A percentile compares a stretch with the other conserved stretches of the same genome.
Evolutionary conservation across 64 coral and sea anemone species (phyloP).

Genomic region (Pocillopora damicornis): DNA sequence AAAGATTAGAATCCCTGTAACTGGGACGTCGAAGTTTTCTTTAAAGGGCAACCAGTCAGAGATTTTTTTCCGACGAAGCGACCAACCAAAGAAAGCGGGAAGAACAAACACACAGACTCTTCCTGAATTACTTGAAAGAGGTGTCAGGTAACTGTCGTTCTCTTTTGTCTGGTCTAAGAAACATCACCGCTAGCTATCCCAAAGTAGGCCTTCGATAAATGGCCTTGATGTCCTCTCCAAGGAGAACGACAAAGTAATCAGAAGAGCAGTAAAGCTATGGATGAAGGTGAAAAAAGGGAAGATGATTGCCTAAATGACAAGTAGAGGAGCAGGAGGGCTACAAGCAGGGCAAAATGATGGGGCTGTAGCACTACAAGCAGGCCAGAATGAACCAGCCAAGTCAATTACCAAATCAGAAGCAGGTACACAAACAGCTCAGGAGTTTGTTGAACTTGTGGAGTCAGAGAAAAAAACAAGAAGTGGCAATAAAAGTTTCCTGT

Average conservation of each 20-base stretch:
- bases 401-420: constrained; percentile 26
- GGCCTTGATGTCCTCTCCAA: constrained; percentile 22
- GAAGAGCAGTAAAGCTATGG: constrained; percentile 40
- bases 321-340: constrained; percentile 1
- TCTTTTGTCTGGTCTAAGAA: neutral
- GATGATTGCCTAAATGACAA: constrained; percentile 7
- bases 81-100: neutral
- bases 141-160: constrained; percentile 13
- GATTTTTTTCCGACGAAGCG: neutral
- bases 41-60: no score
- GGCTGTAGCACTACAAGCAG: neutral
- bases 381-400: neutral
- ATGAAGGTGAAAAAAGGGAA: constrained; percentile 34
- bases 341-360: constrained; percentile 16
- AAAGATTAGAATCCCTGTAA: no score
- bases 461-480: neutral
- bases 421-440: constrained; percentile 7
- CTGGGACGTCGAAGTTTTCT: no score
- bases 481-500: constrained; percentile 21
- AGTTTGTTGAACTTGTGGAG: constrained; percentile 8
- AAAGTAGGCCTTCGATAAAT: neutral
- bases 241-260: constrained; percentile 23
- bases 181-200: neutral
- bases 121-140: constrained; percentile 33
- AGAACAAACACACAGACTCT: constrained; percentile 17